Conservation (phyloP, 2,888 invertebrate genomes). For the Aplocera efformata region DNA sequence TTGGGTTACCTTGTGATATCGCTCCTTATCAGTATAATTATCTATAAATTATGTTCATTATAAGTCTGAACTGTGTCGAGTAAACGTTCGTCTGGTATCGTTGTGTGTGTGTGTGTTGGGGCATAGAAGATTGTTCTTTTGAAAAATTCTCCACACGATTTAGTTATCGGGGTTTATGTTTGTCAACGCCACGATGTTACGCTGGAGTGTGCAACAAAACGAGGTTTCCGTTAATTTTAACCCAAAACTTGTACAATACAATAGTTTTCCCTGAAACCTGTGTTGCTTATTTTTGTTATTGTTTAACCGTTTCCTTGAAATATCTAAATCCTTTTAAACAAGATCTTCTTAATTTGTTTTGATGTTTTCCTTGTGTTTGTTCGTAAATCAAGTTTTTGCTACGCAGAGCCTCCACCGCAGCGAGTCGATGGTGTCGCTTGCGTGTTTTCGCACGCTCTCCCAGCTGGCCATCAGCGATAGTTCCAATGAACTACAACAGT, state of each 20-base stretch:
- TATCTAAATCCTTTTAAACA: background rate
- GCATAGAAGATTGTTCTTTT: constrained; percentile 23
- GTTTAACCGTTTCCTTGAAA: constrained; percentile 1
- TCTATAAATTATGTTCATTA: constrained; percentile 67
- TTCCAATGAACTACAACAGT: constrained; percentile 88
- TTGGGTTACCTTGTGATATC: constrained; percentile 64
- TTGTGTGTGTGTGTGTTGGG: constrained; percentile 34
- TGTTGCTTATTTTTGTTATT: constrained; percentile 13
- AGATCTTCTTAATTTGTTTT: background rate
- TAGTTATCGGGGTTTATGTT: constrained; percentile 14
- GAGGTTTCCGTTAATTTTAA: constrained; percentile 43
- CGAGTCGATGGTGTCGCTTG: constrained; percentile 94
- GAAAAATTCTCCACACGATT: constrained; percentile 10
- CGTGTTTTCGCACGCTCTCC: constrained; percentile 89
- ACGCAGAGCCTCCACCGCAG: constrained; percentile 91
- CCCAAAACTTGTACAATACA: constrained; percentile 1
- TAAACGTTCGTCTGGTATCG: constrained; percentile 55
- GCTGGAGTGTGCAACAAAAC: constrained; percentile 51
- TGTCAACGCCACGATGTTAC: constrained; percentile 43
- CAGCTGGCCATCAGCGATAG: constrained; percentile 91
- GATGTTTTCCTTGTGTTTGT: constrained; percentile 3
- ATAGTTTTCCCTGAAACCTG: background rate
- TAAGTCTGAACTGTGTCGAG: constrained; percentile 51
- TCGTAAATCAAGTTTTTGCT: constrained; percentile 24
- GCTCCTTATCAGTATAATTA: constrained; percentile 68